Base-by-base conservation (phyloP, 2,797 vertebrate genomes). In the Cyclura pinguis region DNA sequence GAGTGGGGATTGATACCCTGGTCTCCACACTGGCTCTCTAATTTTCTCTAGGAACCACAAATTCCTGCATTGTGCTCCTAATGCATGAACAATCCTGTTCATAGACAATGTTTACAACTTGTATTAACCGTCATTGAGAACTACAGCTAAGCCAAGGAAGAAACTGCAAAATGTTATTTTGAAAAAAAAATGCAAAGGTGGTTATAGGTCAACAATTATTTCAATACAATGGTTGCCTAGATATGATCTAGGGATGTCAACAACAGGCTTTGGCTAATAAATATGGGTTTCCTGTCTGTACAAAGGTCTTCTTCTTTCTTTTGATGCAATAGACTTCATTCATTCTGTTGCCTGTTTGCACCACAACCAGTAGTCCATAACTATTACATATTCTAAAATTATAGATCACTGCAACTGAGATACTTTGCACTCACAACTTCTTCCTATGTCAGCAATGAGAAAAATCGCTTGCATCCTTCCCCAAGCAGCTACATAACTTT, bases 81-180 rank as follows among this genome's bases (percentile, higher is more conserved):
- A 38, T 57, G n/a, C 20, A 50, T 24, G 32, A 35, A 55, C 29
- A 18, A 0, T 90, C 92, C 80, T 93, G 29, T 52, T 93, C n/a
- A 90, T 52, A 22, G 78, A 64, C 89, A 88, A 32, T 52, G 86
- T 32, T 16, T 90, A 14, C 74, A 57, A 67, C 47, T 59, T 88
- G 27, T 57, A 20, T 57, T 76, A 59, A 20, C 74, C 2, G 84
- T 91, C 69, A 93, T 83, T 94, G 85, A 86, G 20, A 84, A 38
- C 35, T 89, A 84, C 52, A 88, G 81, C 69, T 42, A 47, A 89
- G 89, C 88, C 3, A 1, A 89, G 93, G 88, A 93, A 10, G 57
- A 32, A 32, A 6, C 6, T 7, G 6, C 12, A 84, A 3, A 22
- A 47, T 47, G 6, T 55, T 83, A 13, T 3, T n/a, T 64, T 14